Conservation (phyloP, 2,113 vertebrate species). For the Aspiorhynchus laticeps region DNA sequence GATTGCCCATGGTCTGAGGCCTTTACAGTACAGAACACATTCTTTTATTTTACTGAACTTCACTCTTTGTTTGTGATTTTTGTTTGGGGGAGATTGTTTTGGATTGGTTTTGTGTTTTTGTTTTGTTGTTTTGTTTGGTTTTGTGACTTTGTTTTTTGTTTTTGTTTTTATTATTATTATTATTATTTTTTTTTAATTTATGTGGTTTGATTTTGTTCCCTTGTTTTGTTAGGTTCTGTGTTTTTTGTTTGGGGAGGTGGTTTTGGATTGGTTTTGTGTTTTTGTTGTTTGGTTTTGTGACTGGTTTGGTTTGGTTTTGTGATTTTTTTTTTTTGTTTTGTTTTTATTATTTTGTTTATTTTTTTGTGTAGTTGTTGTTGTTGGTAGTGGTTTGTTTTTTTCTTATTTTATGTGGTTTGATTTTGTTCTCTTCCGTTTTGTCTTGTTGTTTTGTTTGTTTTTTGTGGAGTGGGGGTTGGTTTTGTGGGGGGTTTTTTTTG, state of each 20-base stretch:
- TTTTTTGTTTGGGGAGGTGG: too few species aligned
- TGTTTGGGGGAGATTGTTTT: too few species aligned
- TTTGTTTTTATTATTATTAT: background rate
- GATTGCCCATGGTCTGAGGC: background rate
- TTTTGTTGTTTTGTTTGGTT: background rate
- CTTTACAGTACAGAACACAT: background rate
- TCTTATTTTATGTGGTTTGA: background rate
- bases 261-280: too few species aligned
- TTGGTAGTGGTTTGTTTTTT: too few species aligned
- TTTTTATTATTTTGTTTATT: background rate
- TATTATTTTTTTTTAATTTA: background rate
- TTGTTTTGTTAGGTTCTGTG: too few species aligned
- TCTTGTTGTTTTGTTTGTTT: background rate
- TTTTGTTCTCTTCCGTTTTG: background rate
- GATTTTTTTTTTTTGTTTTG: too few species aligned
- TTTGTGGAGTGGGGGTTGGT: too few species aligned
- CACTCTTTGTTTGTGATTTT: background rate
- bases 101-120: background rate
- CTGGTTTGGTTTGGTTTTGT: too few species aligned
- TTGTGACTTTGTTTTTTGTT: background rate
- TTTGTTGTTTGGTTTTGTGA: too few species aligned
- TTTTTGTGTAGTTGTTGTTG: background rate
- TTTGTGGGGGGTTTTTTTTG: background rate
- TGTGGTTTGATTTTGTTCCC: too few species aligned
- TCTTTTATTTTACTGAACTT: background rate